Base-by-base conservation (phyloP, 2,113 vertebrate species). In the Prunella fulvescens region DNA sequence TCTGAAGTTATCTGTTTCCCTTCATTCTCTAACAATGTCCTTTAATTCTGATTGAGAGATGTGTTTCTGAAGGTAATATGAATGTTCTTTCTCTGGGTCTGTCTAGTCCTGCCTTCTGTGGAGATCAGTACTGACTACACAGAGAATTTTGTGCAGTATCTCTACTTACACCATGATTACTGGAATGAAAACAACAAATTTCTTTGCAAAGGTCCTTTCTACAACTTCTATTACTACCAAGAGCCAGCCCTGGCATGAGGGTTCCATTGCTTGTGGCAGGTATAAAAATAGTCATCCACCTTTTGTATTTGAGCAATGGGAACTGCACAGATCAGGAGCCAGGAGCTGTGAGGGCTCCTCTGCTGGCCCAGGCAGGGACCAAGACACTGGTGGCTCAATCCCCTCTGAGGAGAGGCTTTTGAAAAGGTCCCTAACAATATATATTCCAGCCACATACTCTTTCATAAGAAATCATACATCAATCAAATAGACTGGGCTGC, bases 151-250 rank as follows among this genome's bases (percentile, higher is more conserved):
- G 29, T 61, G 54, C 64, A 80, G 15, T 35, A 45, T 39, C 61
- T 79, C 76, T 44, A 73, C 54, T 54, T 70, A 39, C 81, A 47
- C 54, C 47, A 37, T 2, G 7, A 35, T 54, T 88, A 71, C 9
- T 79, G 60, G 71, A 80, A 77, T 9, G 47, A 86, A 86, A 87
- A 25, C 24, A 48, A 35, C 51, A 86, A 80, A 86, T 78, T 79
- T 58, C 17, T 90, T 83, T 26, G 33, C 76, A 62, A 37, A 83
- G 26, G 28, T 88, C 56, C 56, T 86, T 88, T 37, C 72, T 67
- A 44, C 40, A 62, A n/a, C 29, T 50, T 58, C 31, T 60, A 9
- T 40, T 83, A 39, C 37, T 47, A 67, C 56, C 0, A 1, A 86
- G 48, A 73, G 24, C 26, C 76, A 56, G 67, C 7, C 29, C n/a